These are phyloP conservation scores for Xenentodon cancila DNA, from an alignment of 2,797 vertebrate species.

Conservation along the genomic window DNA sequence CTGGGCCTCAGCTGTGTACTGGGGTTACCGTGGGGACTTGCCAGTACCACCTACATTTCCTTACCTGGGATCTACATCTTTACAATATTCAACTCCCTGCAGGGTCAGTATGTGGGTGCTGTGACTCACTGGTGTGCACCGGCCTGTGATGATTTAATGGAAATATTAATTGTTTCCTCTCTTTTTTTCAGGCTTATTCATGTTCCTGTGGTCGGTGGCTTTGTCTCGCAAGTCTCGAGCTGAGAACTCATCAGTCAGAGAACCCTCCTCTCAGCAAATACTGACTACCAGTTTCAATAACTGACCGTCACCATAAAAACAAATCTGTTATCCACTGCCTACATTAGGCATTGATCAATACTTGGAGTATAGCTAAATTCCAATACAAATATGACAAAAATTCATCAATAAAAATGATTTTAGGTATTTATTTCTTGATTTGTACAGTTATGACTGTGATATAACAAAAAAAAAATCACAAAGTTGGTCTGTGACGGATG, in stretches of 20 bases:
- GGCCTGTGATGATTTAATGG: accelerated
- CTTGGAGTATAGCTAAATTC: too few species aligned
- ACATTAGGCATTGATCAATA: neutral
- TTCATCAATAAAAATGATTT: too few species aligned
- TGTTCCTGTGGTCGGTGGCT: slow-evolving; percentile 80
- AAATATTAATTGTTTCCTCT: neutral
- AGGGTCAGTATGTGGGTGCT: slow-evolving; percentile 66
- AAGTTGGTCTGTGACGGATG: too few species aligned
- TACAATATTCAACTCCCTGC: slow-evolving; percentile 84
- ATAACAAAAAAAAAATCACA: too few species aligned
- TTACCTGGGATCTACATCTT: slow-evolving; percentile 83
- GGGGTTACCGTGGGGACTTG: slow-evolving; percentile 83
- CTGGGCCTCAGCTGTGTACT: slow-evolving; percentile 85
- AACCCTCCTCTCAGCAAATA: slow-evolving; percentile 62
- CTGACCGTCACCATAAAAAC: slow-evolving; percentile 11
- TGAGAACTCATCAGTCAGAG: slow-evolving; percentile 44
- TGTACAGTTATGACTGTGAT: too few species aligned
- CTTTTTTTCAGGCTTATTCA: slow-evolving; percentile 67
- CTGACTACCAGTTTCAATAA: slow-evolving; percentile 27
- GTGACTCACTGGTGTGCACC: neutral
- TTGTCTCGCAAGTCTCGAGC: slow-evolving; percentile 53
- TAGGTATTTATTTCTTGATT: too few species aligned
- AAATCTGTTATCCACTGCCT: neutral
- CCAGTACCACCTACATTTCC: slow-evolving; percentile 70
- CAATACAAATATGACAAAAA: too few species aligned